Conservation (phyloP, 2,888 invertebrate genomes). For the Lordiphosa andalusiaca region DNA sequence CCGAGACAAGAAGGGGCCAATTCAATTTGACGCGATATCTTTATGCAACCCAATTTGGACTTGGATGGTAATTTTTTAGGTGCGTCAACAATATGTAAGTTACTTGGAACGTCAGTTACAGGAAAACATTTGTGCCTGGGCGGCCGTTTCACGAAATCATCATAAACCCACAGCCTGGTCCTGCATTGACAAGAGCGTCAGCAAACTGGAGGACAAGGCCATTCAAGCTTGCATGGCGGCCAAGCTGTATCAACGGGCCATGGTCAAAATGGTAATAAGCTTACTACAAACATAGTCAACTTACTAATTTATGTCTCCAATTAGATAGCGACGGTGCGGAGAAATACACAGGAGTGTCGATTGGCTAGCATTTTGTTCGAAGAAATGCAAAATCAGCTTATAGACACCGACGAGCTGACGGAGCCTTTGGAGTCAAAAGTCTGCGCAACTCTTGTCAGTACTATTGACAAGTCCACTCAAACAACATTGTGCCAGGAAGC, state of each 20-base stretch:
- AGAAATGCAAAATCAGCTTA: constrained; percentile 44
- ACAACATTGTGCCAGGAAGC: constrained; percentile 12
- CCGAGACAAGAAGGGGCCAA: neutral
- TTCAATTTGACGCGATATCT: neutral
- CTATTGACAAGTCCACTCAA: constrained; percentile 42
- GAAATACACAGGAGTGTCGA: constrained; percentile 66
- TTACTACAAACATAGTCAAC: too few relatives aligned
- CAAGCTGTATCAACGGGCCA: constrained; percentile 72
- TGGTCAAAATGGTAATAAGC: constrained; percentile 74
- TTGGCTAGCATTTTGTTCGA: constrained; percentile 58
- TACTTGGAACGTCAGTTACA: constrained; percentile 72
- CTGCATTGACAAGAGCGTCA: constrained; percentile 56
- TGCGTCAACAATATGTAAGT: constrained; percentile 70
- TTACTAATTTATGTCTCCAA: neutral
- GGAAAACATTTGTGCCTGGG: constrained; percentile 67
- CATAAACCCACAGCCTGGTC: constrained; percentile 62
- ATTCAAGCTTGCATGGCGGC: constrained; percentile 73
- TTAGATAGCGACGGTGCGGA: constrained; percentile 70
- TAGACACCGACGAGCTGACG: neutral
- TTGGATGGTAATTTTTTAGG: constrained; percentile 41
- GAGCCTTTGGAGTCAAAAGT: neutral
- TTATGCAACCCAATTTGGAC: neutral
- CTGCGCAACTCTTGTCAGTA: neutral
- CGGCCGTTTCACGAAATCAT: constrained; percentile 48
- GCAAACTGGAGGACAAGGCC: constrained; percentile 67